Conservation (phyloP, 2,888 invertebrate species). For the Mythimna lalbum region DNA sequence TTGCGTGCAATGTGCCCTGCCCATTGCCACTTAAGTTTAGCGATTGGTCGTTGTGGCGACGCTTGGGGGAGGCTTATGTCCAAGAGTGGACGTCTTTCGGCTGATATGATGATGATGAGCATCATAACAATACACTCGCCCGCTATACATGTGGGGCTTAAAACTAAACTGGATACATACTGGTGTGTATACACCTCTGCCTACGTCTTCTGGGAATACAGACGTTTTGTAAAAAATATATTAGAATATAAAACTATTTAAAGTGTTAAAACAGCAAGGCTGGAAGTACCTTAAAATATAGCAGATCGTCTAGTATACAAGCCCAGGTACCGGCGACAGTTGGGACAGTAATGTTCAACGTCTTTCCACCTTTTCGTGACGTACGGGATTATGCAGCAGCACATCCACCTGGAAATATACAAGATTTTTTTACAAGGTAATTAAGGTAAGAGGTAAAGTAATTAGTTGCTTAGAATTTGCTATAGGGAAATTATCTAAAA, state of each 20-base stretch:
- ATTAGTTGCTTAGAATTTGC: no score
- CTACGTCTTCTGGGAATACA: background rate
- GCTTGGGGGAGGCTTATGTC: no score
- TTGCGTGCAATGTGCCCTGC: no score
- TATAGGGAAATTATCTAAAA: background rate
- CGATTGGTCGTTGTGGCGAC: no score
- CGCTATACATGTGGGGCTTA: background rate
- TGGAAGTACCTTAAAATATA: constrained; percentile 20
- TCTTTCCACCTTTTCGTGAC: constrained; percentile 84
- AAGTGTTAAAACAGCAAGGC: background rate
- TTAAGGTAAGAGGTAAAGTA: no score
- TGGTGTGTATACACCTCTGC: background rate
- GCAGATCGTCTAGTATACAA: constrained; percentile 71
- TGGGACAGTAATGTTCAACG: constrained; percentile 86
- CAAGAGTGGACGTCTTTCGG: no score
- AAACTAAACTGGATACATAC: background rate
- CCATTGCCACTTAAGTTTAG: no score
- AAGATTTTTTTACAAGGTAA: no score
- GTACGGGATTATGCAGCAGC: constrained; percentile 86
- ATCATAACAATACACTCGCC: background rate
- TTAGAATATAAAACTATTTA: background rate
- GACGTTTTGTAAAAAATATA: background rate
- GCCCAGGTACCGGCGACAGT: constrained; percentile 81
- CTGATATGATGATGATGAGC: no score
- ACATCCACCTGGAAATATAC: constrained; percentile 82